phyloP scores from a whole-genome alignment of 1,140 invertebrate species.

The Neomicropteryx cornuta region DNA sequence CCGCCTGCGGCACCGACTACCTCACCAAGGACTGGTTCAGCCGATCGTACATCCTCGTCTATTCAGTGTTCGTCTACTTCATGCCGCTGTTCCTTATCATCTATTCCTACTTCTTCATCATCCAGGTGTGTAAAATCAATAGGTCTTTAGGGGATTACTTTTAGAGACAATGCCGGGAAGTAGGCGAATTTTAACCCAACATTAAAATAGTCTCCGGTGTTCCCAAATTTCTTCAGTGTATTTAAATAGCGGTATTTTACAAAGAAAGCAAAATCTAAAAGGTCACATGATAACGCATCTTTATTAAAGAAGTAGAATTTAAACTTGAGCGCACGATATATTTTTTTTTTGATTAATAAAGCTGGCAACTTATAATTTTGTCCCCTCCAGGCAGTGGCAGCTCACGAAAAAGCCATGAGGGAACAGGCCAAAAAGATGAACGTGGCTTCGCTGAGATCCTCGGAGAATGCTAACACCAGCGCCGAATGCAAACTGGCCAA shows the following conservation, averaged over 20 bases:
- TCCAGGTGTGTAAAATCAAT: slow-evolving; percentile 39
- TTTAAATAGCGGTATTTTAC: too few relatives aligned
- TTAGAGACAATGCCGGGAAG: too few relatives aligned
- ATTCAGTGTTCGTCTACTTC: slow-evolving; percentile 51
- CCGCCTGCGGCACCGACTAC: slow-evolving; percentile 70
- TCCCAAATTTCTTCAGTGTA: too few relatives aligned
- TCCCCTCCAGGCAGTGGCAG: slow-evolving; percentile 44
- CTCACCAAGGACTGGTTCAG: slow-evolving; percentile 50
- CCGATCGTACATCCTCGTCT: slow-evolving; percentile 52
- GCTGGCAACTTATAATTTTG: slow-evolving; percentile 1
- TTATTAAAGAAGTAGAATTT: too few relatives aligned
- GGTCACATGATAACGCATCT: too few relatives aligned
- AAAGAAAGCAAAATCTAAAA: too few relatives aligned
- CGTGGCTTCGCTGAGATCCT: slow-evolving; percentile 50
- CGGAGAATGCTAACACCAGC: slow-evolving; percentile 47
- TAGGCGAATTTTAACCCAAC: too few relatives aligned
- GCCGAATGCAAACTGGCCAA: slow-evolving; percentile 52
- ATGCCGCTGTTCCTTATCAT: slow-evolving; percentile 54
- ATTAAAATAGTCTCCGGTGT: too few relatives aligned
- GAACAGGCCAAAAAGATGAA: slow-evolving; percentile 66
- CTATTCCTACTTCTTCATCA: slow-evolving; percentile 61
- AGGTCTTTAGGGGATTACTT: too few relatives aligned
- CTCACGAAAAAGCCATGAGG: slow-evolving; percentile 59
- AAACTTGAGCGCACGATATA: too few relatives aligned
- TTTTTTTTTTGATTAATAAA: slow-evolving; percentile 1